Evolutionary conservation across 2,797 vertebrate genomes (phyloP).

Genomic region (Todus mexicanus): DNA sequence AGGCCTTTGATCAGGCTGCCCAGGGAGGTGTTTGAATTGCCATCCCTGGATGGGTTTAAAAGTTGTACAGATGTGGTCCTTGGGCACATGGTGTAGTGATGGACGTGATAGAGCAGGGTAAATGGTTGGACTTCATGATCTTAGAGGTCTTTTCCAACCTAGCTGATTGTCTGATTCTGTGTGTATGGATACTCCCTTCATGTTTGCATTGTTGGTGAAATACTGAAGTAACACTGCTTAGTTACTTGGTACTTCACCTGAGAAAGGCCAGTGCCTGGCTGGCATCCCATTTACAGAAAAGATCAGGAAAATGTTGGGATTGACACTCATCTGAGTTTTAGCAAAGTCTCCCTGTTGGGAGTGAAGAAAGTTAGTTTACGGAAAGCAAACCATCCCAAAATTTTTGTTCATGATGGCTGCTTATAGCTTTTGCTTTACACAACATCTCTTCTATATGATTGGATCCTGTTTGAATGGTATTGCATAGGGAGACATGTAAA

Average conservation of each 20-base stretch:
- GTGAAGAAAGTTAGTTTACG: background rate
- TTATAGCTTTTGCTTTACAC: background rate
- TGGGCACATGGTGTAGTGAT: too few species aligned
- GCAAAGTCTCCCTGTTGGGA: background rate
- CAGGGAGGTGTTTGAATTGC: too few species aligned
- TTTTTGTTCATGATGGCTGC: background rate
- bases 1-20: too few species aligned
- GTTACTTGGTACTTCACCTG: background rate
- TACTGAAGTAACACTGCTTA: background rate
- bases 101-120: too few species aligned
- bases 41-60: too few species aligned
- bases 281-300: background rate
- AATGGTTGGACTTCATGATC: too few species aligned
- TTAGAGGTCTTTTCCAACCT: too few species aligned
- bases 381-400: background rate
- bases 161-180: too few species aligned
- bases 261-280: background rate
- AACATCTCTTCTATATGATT: background rate
- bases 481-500: background rate
- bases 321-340: background rate
- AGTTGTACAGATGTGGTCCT: too few species aligned
- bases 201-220: background rate
- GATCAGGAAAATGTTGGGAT: background rate
- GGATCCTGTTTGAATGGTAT: background rate
- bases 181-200: background rate